Percentiles rank a stretch among this genome's conserved stretches.
Conservation (phyloP, 1,140 invertebrate genomes). For the Nasonia giraulti region DNA sequence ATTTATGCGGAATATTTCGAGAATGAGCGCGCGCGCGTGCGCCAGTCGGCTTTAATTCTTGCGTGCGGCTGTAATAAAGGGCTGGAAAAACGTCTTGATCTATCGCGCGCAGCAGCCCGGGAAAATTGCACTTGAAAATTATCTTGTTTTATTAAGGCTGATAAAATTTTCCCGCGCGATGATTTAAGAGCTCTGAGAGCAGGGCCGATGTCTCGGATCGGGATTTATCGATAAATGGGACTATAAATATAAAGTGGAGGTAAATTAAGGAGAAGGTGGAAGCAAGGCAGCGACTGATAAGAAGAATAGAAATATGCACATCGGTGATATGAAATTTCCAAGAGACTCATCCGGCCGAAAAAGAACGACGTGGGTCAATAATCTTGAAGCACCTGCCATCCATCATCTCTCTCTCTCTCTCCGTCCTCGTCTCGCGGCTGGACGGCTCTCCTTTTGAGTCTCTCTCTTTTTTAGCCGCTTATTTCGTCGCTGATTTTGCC, state of each 20-base stretch:
- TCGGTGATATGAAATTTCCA: not conserved
- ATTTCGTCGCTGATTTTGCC: constrained; percentile 7
- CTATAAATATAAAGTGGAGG: not conserved
- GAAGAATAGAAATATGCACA: not conserved
- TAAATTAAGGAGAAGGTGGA: not conserved
- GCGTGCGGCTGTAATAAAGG: not conserved
- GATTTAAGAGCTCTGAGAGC: not conserved
- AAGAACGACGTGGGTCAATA: not conserved
- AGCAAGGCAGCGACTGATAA: not conserved
- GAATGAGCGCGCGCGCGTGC: too few species aligned
- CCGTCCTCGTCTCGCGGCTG: not conserved
- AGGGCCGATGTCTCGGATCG: not conserved
- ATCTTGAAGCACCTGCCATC: not conserved
- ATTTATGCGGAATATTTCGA: too few species aligned
- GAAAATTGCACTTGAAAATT: not conserved
- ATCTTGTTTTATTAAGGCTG: not conserved
- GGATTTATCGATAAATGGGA: not conserved
- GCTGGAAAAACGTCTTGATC: not conserved
- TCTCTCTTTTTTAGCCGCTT: not conserved
- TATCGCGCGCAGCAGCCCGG: too few species aligned
- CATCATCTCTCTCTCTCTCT: not conserved
- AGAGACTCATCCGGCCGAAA: not conserved
- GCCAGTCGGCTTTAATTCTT: too few species aligned
- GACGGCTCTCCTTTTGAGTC: not conserved
- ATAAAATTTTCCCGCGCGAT: not conserved